Base-by-base conservation (phyloP, 2,113 vertebrate species). In the Oryzias woworae region DNA sequence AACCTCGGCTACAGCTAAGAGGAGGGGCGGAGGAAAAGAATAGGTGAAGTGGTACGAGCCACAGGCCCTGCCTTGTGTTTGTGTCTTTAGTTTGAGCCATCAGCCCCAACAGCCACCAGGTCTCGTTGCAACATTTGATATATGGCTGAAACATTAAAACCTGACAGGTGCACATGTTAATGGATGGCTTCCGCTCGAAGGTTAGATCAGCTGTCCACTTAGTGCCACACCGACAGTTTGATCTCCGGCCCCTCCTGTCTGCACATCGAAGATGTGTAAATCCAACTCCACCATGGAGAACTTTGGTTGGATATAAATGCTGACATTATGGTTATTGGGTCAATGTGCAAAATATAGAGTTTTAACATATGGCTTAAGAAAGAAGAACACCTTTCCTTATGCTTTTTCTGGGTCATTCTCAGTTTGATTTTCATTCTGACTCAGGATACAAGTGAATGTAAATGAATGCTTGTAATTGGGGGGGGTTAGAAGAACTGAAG, bases 1-100 rank as follows among this genome's bases (percentile, higher is more conserved):
- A 96, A 94, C 77, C 94, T 98, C 55, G 97, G 97, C 52, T 98
- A 98, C 7, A 93, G 95, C 85, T 96, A 97, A 84, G 69, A 71
- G 53, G 74, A 72, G 10, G 31, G n/a, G 49, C 15, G 14, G 45
- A n/a, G 49, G 6, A 18, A 6, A 16, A 24, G 0, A 18, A 1
- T 43, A 50, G 22, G 6, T 2, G 20, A 59, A 24, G 22, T 48
- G 36, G 7, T 2, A 24, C 44, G 23, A 22, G 7, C 26, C n/a
- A 55, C 53, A 64, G 73, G 71, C 62, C 14, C 48, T 36, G 46
- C 18, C 41, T 51, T 6, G n/a, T 57, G 52, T 57, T 54, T 46
- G 22, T 6, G 43, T 62, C 42, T 69, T 77, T 64, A 69, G 20
- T 31, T 23, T 51, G 18, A 44, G 43, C n/a, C 15, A 68, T 66